Base-by-base conservation (phyloP, 2,113 vertebrate species). In the Percina caprodes region DNA sequence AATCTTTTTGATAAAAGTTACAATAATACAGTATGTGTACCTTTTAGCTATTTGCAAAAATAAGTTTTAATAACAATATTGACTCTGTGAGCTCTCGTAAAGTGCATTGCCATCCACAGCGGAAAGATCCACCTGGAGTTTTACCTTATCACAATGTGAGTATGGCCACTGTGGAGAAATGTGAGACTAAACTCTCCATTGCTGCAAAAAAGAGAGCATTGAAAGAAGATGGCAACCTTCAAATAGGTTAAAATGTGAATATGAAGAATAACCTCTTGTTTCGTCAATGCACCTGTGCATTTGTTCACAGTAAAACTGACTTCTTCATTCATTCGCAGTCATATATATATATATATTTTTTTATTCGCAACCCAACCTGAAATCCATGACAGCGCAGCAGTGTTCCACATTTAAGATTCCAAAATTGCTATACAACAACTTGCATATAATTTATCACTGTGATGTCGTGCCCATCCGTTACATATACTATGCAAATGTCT, bases 181-280 rank as follows among this genome's bases (percentile, higher is more conserved):
- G 9, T 60, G 30, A 23, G 2, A 3, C 18, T 24, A 14, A 56
- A 59, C 9, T 18, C 26, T 46, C 35, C 7, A 11, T 15, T 35
- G 14, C 12, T 30, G n/a, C 16, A 54, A 58, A 67, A 67, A 58
- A 13, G 8, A 26, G n/a, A 66, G 19, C 19, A 30, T 51, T 74
- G 45, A 52, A 61, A 61, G 10, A 61, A 59, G 30, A 26, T 35
- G 2, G 45, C 49, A 45, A 66, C 19, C 51, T 70, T 82, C 71
- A 59, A 58, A 77, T 16, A 71, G 60, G 67, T 59, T 30, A 51
- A 35, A 12, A 51, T 26, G 0, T 3, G 14, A 55, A n/a, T 8
- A 68, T 61, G 21, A 72, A 45, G 10, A 56, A 39, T 45, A 7
- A 4, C 11, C 6, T 30, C 30, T 82, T 15, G 42, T 70, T 69